Evolutionary conservation across 2,797 vertebrate genomes (phyloP), one percentile per base, ranked within the genome.

Genomic region (Tarsius wallacei): DNA sequence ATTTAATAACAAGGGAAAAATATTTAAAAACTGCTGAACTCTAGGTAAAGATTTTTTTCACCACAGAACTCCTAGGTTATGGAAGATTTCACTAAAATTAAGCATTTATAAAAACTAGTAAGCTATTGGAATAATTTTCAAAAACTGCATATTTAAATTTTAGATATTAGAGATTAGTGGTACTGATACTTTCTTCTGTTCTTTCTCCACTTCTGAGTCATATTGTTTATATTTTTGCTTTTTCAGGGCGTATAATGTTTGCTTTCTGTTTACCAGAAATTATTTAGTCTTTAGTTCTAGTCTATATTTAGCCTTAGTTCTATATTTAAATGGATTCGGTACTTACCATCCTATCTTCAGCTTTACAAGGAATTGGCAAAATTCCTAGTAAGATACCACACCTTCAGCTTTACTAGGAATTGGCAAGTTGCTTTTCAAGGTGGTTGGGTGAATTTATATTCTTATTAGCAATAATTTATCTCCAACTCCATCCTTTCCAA

Each of bases 61-160:
- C 53, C n/a, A 26, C 4, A 77, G 59, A 93, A 16, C 33, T 81
- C 19, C 83, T 78, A 61, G 17, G 5, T 83, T 93, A 19, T 83
- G 1, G 93, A 77, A 49, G 36, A 90, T 71, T 94, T 90, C 57
- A 80, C 17, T 61, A 61, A 93, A 93, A 73, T 90, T 88, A 61
- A 73, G 28, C 80, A 8, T 68, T 86, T 82, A 36, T 31, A 22
- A 97, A 89, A 87, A 63, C 28, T 15, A 77, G 7, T 53, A 57
- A 83, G 74, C 73, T 90, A 81, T 90, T 31, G 10, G 16, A 64
- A 24, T 93, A 42, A 90, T 70, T 93, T 95, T 80, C 7, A 4
- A 49, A 94, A 87, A 77, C 22, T 68, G 28, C 31, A 9, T 73
- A 31, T 63, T 94, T 91, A 53, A 66, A 78, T 51, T 93, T 85